These are phyloP conservation scores for Lacerta viridis DNA, from an alignment of 2,797 vertebrate genomes.

Conservation along the genomic window DNA sequence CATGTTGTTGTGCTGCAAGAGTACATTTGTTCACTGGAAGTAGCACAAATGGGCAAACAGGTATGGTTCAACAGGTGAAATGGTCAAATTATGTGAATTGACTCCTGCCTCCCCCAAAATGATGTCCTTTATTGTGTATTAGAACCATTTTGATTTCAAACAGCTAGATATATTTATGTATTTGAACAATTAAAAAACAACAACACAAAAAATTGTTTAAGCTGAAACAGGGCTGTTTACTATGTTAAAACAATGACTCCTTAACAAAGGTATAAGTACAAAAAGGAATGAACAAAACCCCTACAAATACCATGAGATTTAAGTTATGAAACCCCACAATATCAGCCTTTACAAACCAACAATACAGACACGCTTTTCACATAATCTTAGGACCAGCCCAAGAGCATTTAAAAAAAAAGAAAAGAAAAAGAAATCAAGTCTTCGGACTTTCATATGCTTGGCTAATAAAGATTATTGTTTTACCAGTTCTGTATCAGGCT, in stretches of 20 bases:
- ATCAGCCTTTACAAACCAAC: conserved; percentile 78
- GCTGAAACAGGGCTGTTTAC: conserved; percentile 20
- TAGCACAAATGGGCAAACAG: too few species aligned
- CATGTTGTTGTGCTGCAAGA: conserved; percentile 74
- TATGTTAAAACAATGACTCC: conserved; percentile 25
- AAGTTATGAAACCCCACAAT: conserved; percentile 62
- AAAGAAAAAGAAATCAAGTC: conserved; percentile 60
- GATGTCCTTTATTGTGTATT: too few species aligned
- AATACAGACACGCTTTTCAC: conserved; percentile 82
- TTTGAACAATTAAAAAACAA: too few species aligned
- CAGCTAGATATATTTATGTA: too few species aligned
- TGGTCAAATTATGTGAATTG: too few species aligned
- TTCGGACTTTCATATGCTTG: conserved; percentile 76
- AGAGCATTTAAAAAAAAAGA: conserved; percentile 78
- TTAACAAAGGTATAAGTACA: conserved; percentile 42
- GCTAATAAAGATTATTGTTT: conserved; percentile 69
- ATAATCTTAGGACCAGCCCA: conserved; percentile 92
- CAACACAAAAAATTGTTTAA: background rate
- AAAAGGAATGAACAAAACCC: conserved; percentile 3
- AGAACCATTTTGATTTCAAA: too few species aligned
- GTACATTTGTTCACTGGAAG: conserved; percentile 38
- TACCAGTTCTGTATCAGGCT: conserved; percentile 66
- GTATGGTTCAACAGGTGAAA: too few species aligned
- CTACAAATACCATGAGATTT: conserved; percentile 54
- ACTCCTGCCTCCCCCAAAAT: too few species aligned